Percentiles rank a stretch among this genome's conserved stretches.
Evolutionary conservation across 2,888 invertebrate species (phyloP).

Genomic region (Ditylenchus weischeri): DNA sequence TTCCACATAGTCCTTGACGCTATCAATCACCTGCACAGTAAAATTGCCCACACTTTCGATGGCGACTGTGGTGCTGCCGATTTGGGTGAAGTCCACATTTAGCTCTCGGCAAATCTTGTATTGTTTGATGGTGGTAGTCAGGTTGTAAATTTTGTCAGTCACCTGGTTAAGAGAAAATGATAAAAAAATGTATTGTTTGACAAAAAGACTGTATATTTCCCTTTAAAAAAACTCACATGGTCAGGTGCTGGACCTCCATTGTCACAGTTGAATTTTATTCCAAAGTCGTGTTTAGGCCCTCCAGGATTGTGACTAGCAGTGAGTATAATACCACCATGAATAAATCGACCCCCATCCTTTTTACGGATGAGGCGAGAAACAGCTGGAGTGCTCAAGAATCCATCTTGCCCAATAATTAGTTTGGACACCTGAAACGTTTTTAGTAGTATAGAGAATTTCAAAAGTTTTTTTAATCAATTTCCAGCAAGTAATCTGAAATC

Average conservation of each 20-base stretch:
- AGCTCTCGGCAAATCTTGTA: conserved; percentile 79
- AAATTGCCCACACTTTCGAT: conserved; percentile 69
- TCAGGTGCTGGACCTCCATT: conserved; percentile 95
- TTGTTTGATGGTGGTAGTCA: conserved; percentile 74
- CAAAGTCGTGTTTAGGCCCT: conserved; percentile 93
- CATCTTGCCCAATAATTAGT: conserved; percentile 85
- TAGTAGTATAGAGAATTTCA: neutral
- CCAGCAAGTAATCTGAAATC: too few species aligned
- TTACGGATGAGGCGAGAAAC: conserved; percentile 89
- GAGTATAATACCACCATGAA: conserved; percentile 80
- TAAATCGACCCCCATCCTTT: conserved; percentile 69
- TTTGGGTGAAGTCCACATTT: conserved; percentile 72
- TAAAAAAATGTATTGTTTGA: too few species aligned
- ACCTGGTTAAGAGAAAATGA: conserved; percentile 33
- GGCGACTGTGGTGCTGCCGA: conserved; percentile 66
- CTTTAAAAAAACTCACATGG: conserved; percentile 28
- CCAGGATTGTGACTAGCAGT: conserved; percentile 99
- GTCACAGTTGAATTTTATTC: conserved; percentile 94
- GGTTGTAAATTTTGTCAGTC: conserved; percentile 80
- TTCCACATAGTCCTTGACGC: conserved; percentile 80
- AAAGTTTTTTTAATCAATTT: conserved; percentile 1
- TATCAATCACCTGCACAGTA: conserved; percentile 82
- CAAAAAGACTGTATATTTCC: too few species aligned
- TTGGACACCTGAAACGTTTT: conserved; percentile 61
- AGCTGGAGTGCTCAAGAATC: conserved; percentile 93